Percentiles rank a stretch among this genome's conserved stretches.
phyloP scores from a whole-genome alignment of 2,888 invertebrate genomes.

The Clivina fossor region DNA sequence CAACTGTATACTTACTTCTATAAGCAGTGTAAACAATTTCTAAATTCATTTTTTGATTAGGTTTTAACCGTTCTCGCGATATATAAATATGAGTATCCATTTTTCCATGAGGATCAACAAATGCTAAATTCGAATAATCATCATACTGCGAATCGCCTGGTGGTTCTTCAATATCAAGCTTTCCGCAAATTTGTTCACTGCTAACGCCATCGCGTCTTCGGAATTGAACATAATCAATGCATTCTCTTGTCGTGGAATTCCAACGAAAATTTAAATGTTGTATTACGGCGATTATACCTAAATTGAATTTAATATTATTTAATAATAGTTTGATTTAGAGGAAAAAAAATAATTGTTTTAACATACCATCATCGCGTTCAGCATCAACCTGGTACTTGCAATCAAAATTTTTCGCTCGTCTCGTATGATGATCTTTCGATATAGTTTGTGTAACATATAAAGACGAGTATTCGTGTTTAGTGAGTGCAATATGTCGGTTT shows the following conservation, averaged over 20 bases:
- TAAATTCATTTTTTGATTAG: conserved; percentile 49
- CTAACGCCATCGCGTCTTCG: conserved; percentile 45
- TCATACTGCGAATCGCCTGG: conserved; percentile 42
- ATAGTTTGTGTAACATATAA: conserved; percentile 44
- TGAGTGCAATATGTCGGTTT: conserved; percentile 43
- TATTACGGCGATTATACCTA: conserved; percentile 56
- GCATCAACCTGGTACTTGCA: conserved; percentile 50
- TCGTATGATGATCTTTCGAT: conserved; percentile 43
- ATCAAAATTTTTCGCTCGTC: conserved; percentile 43
- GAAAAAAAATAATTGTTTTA: not conserved
- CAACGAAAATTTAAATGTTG: conserved; percentile 55
- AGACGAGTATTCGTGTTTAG: conserved; percentile 42
- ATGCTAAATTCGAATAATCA: conserved; percentile 35
- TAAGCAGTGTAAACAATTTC: conserved; percentile 55
- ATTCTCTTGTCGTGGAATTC: conserved; percentile 49
- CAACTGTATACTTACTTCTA: conserved; percentile 47
- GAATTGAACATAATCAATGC: conserved; percentile 56
- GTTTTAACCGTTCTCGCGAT: conserved; percentile 45
- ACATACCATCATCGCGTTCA: conserved; percentile 14
- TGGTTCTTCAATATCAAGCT: conserved; percentile 45
- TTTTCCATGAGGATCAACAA: conserved; percentile 46
- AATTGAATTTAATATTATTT: conserved; percentile 42
- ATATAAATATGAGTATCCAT: conserved; percentile 54
- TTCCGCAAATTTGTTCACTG: conserved; percentile 49
- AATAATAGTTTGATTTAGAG: not conserved